Evolutionary conservation across 2,113 vertebrate genomes (phyloP).

Genomic region (Salminus brasiliensis): DNA sequence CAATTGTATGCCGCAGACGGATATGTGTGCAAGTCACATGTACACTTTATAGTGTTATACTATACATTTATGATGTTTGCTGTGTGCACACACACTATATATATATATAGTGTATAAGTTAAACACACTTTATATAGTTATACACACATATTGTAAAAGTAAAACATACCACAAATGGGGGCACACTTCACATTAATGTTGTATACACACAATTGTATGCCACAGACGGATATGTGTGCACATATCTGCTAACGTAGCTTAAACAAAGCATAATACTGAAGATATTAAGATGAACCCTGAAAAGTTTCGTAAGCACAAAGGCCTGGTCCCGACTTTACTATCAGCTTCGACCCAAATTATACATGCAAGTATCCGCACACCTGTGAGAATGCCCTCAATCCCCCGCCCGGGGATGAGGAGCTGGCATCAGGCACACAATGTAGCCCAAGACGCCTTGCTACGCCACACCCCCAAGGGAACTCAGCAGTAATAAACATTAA

Average conservation of each 20-base stretch:
- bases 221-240: not conserved
- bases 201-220: no score
- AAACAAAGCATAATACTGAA: constrained; percentile 61
- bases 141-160: no score
- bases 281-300: constrained; percentile 54
- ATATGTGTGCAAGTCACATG: no score
- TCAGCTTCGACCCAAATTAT: constrained; percentile 52
- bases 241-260: constrained; percentile 52
- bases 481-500: constrained; percentile 61
- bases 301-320: constrained; percentile 51
- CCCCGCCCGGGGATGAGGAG: constrained; percentile 39
- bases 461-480: constrained; percentile 63
- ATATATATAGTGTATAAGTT: no score
- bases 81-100: no score
- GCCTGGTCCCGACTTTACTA: constrained; percentile 58
- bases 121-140: no score
- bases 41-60: no score
- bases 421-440: constrained; percentile 57
- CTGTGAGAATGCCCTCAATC: constrained; percentile 56
- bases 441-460: constrained; percentile 61
- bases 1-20: no score
- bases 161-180: not conserved
- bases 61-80: no score
- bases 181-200: not conserved
- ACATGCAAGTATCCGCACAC: constrained; percentile 62